phyloP scores from a whole-genome alignment of 2,797 vertebrate genomes.

The Helarctos malayanus region DNA sequence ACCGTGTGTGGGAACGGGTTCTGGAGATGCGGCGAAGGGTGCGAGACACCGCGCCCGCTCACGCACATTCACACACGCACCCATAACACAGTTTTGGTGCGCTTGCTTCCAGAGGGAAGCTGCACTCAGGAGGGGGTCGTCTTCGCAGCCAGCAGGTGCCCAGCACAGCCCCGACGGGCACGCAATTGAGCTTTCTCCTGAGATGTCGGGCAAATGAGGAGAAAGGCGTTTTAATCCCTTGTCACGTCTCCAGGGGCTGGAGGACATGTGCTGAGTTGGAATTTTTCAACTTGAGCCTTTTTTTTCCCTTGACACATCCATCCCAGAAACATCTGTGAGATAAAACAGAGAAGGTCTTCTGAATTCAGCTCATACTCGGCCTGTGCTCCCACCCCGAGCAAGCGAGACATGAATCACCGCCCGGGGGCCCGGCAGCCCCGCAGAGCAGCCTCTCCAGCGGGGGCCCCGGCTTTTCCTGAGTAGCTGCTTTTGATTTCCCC shows the following conservation, averaged over 20 bases:
- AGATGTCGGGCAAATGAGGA: conserved; percentile 69
- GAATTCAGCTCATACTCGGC: conserved; percentile 77
- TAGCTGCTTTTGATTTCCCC: conserved; percentile 80
- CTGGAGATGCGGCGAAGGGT: not conserved
- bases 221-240: conserved; percentile 72
- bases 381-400: conserved; percentile 62
- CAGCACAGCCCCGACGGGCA: not conserved
- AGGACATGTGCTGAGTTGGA: conserved; percentile 84
- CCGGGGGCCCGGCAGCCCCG: conserved; percentile 59
- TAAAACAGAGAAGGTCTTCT: conserved; percentile 84
- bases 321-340: conserved; percentile 86
- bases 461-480: conserved; percentile 74
- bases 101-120: conserved; percentile 47
- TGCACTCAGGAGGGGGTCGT: conserved; percentile 41
- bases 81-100: not conserved
- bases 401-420: conserved; percentile 81
- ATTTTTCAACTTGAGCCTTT: conserved; percentile 81
- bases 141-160: conserved; percentile 59
- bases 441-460: conserved; percentile 62
- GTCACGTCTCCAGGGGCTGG: conserved; percentile 80
- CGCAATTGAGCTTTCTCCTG: conserved; percentile 59
- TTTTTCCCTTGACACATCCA: conserved; percentile 79
- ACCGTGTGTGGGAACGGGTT: not conserved
- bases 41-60: not conserved
- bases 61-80: not conserved